Evolutionary conservation across 2,888 invertebrate genomes (phyloP).

Genomic region (Stenchaetothrips biformis): DNA sequence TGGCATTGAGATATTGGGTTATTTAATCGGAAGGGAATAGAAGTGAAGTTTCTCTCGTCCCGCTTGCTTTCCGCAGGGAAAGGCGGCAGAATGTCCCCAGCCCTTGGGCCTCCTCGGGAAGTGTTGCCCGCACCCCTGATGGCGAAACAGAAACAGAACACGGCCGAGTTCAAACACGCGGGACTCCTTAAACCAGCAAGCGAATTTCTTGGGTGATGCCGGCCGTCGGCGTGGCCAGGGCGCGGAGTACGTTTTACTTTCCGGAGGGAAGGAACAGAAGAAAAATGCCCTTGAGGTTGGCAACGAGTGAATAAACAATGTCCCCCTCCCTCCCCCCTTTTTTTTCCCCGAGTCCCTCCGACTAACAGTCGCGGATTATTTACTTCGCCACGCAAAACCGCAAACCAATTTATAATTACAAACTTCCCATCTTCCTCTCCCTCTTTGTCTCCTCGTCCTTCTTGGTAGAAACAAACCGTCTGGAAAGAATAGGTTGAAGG

Average conservation of each 20-base stretch:
- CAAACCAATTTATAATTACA: slow-evolving; percentile 19
- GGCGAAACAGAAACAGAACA: too few relatives aligned
- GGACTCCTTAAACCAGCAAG: too few relatives aligned
- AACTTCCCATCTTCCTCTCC: not conserved
- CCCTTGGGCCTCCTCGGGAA: too few relatives aligned
- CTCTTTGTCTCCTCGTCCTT: too few relatives aligned
- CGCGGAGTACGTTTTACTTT: not conserved
- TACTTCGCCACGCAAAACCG: not conserved
- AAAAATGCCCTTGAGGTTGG: slow-evolving; percentile 19
- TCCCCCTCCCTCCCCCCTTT: not conserved
- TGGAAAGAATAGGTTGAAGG: not conserved
- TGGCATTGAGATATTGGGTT: not conserved
- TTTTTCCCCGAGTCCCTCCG: not conserved
- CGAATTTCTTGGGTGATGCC: too few relatives aligned
- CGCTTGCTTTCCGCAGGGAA: not conserved
- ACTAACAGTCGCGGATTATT: slow-evolving; percentile 23
- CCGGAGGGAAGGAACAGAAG: not conserved
- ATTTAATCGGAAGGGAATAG: not conserved
- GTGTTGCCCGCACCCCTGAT: too few relatives aligned
- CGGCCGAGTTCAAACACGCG: too few relatives aligned
- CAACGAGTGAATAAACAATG: slow-evolving; percentile 25
- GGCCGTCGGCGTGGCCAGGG: not conserved
- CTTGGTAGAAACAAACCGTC: not conserved
- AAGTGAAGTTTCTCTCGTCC: not conserved
- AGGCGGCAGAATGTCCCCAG: too few relatives aligned